A percentile compares a stretch with the other conserved stretches of the same genome.
Conservation (phyloP, 2,113 vertebrate species). For the Terrapene triunguis region DNA sequence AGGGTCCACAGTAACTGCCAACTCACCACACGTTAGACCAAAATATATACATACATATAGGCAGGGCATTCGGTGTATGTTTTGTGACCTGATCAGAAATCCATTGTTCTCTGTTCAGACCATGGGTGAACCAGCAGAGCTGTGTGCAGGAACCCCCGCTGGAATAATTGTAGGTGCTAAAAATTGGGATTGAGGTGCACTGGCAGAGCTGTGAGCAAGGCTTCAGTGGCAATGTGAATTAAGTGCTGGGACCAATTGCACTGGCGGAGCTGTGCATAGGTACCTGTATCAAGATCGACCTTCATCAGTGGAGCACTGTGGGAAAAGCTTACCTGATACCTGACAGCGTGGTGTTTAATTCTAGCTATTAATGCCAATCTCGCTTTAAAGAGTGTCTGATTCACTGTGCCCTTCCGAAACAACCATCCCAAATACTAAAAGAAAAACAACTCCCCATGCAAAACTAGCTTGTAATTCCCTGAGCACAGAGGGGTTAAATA, state of each 20-base stretch:
- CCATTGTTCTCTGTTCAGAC: too few species aligned
- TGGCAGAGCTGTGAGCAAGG: not conserved
- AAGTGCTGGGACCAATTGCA: not conserved
- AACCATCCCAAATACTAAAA: not conserved
- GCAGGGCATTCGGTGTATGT: too few species aligned
- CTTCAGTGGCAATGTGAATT: not conserved
- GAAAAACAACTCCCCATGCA: not conserved
- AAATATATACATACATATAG: too few species aligned
- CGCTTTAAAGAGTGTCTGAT: not conserved
- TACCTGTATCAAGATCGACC: not conserved
- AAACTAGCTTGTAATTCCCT: fast-evolving
- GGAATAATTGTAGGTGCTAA: not conserved
- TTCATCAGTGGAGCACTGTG: not conserved
- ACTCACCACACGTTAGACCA: too few species aligned
- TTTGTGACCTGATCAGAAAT: too few species aligned
- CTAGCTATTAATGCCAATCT: not conserved
- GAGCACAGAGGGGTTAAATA: not conserved
- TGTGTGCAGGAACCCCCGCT: not conserved
- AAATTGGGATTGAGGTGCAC: not conserved
- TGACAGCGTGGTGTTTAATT: not conserved
- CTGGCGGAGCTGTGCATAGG: not conserved
- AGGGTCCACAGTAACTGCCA: too few species aligned
- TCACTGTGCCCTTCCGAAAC: not conserved
- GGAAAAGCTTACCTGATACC: not conserved
- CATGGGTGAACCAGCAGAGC: too few species aligned